Evolutionary conservation across 2,888 invertebrate species (phyloP).

Genomic region (Tenthredo mesomela): DNA sequence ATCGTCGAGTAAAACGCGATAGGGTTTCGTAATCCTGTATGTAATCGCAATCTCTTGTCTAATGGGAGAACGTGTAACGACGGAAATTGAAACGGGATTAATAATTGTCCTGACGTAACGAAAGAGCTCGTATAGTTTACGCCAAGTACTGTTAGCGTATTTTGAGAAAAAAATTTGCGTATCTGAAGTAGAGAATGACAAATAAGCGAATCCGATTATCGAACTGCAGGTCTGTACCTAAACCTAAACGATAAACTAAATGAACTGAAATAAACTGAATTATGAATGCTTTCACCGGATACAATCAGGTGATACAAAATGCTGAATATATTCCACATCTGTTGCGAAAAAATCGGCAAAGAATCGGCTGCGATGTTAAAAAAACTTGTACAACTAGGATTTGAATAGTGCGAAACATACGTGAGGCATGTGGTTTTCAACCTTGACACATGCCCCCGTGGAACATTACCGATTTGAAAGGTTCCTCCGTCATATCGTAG

Average conservation of each 20-base stretch:
- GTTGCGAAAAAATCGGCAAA: neutral
- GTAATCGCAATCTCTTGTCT: slow-evolving; percentile 29
- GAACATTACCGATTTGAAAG: slow-evolving; percentile 33
- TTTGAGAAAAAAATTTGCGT: neutral
- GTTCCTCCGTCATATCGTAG: neutral
- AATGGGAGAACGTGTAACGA: neutral
- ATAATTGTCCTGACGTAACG: neutral
- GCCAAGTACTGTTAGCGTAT: neutral
- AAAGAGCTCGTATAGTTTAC: neutral
- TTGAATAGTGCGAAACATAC: neutral
- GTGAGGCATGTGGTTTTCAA: neutral
- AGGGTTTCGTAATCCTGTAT: slow-evolving; percentile 15
- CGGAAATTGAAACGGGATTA: slow-evolving; percentile 44
- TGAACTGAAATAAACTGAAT: neutral
- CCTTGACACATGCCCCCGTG: slow-evolving; percentile 39
- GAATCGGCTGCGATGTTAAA: neutral
- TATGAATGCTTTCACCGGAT: slow-evolving; percentile 28
- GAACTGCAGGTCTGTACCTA: neutral
- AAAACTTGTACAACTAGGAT: neutral
- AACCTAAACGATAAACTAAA: neutral
- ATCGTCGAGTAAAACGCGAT: slow-evolving; percentile 2
- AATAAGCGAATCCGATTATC: neutral
- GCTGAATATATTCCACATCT: neutral
- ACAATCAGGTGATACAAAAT: neutral
- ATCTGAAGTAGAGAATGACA: neutral